phyloP scores from a whole-genome alignment of 1,140 invertebrate genomes.

The Palaemon carinicauda region DNA sequence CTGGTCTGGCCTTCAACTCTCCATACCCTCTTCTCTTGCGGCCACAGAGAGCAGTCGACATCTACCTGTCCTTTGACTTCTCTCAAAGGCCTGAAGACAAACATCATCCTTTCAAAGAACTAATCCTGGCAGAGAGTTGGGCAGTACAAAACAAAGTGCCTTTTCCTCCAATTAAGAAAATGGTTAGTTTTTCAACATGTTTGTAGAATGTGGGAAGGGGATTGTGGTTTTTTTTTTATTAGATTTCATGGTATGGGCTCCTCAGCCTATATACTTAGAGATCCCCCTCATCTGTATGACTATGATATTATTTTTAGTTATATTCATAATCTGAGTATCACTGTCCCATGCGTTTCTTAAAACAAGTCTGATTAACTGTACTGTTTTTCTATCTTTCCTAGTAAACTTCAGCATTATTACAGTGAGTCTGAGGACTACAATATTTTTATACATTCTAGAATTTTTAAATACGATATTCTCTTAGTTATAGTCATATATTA shows the following conservation, averaged over 20 bases:
- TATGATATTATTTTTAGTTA: too few species aligned
- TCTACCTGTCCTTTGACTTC: conserved; percentile 69
- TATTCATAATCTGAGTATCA: too few species aligned
- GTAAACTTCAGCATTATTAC: too few species aligned
- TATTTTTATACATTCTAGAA: too few species aligned
- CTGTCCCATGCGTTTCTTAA: too few species aligned
- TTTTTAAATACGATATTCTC: too few species aligned
- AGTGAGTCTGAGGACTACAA: too few species aligned
- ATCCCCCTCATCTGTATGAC: too few species aligned
- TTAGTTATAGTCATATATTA: too few species aligned
- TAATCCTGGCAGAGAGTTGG: conserved; percentile 67
- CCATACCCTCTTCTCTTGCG: conserved; percentile 67
- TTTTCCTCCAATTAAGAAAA: conserved; percentile 67
- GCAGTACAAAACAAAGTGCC: conserved; percentile 65
- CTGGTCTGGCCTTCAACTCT: conserved; percentile 68
- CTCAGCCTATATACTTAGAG: not conserved
- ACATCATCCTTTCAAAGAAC: conserved; percentile 67
- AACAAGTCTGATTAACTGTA: too few species aligned
- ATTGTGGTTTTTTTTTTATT: not conserved
- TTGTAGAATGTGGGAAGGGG: not conserved
- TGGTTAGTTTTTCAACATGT: conserved; percentile 50
- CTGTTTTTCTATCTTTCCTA: too few species aligned
- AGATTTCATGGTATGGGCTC: too few species aligned
- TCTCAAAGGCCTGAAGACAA: conserved; percentile 65
- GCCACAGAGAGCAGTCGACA: conserved; percentile 66